phyloP scores from a whole-genome alignment of 2,113 vertebrate genomes.

The Morone saxatilis region DNA sequence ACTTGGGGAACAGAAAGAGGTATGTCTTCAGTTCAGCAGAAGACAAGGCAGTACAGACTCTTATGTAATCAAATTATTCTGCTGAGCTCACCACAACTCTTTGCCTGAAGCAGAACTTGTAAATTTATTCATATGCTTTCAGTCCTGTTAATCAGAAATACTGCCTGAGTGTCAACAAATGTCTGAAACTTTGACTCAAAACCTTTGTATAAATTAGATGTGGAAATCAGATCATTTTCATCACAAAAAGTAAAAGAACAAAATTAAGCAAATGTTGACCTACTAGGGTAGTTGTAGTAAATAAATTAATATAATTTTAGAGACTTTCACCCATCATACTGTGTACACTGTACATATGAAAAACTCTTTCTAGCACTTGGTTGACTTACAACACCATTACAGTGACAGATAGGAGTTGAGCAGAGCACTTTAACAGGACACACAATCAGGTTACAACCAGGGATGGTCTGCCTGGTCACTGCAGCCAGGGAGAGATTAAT shows the following conservation, averaged over 20 bases:
- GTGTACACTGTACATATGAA: background rate
- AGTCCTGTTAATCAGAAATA: background rate
- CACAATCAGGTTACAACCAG: background rate
- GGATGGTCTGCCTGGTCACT: background rate
- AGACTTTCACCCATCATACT: background rate
- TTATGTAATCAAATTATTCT: background rate
- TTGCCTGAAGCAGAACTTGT: background rate
- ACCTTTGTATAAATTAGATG: background rate
- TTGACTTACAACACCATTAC: background rate
- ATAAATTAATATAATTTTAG: background rate
- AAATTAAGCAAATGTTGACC: background rate
- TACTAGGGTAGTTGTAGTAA: background rate
- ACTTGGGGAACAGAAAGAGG: too few species aligned
- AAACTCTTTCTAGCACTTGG: background rate
- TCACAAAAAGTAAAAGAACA: background rate
- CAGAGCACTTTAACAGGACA: slow-evolving; percentile 29
- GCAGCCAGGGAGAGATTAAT: slow-evolving; percentile 43
- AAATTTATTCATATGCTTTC: background rate
- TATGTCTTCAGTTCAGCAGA: too few species aligned
- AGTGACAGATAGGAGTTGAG: background rate
- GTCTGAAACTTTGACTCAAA: background rate
- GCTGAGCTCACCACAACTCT: background rate
- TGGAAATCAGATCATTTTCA: background rate
- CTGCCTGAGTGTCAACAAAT: too few species aligned
- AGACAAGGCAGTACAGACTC: too few species aligned